Conservation (phyloP, 1,140 invertebrate genomes). For the Nomia melanderi region DNA sequence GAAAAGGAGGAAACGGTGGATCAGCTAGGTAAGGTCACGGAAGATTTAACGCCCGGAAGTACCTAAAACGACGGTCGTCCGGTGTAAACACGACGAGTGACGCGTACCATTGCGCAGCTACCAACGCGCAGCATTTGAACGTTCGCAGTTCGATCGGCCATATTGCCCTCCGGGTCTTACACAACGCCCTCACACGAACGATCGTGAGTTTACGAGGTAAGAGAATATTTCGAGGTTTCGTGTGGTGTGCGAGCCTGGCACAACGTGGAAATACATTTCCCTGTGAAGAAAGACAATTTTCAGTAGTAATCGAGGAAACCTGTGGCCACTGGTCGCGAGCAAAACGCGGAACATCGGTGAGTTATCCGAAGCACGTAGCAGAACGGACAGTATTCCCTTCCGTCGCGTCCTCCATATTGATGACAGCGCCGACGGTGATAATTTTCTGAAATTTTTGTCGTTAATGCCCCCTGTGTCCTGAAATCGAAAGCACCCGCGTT, state of each 20-base stretch:
- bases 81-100: slow-evolving; percentile 58
- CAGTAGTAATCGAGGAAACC: neutral
- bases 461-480: slow-evolving; percentile 86
- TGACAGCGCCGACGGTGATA: slow-evolving; percentile 87
- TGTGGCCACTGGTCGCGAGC: neutral
- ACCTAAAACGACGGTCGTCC: slow-evolving; percentile 45
- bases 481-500: slow-evolving; percentile 82
- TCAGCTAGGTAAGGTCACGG: neutral
- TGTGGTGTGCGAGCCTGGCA: neutral
- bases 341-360: slow-evolving; percentile 35
- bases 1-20: neutral
- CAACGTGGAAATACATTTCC: slow-evolving; percentile 28
- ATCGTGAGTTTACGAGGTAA: slow-evolving; percentile 79
- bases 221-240: slow-evolving; percentile 57
- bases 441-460: slow-evolving; percentile 86
- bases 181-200: slow-evolving; percentile 84
- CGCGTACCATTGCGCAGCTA: slow-evolving; percentile 58
- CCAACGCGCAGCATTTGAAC: slow-evolving; percentile 66
- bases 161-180: slow-evolving; percentile 72
- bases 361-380: slow-evolving; percentile 49
- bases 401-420: slow-evolving; percentile 83
- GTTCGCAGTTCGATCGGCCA: slow-evolving; percentile 71
- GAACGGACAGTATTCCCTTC: slow-evolving; percentile 65
- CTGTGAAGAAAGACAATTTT: slow-evolving; percentile 32
- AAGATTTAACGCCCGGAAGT: slow-evolving; percentile 37